Evolutionary conservation across 2,797 vertebrate species (phyloP), one percentile per base, ranked within the genome.

Genomic region (Premnoplex brunnescens): DNA sequence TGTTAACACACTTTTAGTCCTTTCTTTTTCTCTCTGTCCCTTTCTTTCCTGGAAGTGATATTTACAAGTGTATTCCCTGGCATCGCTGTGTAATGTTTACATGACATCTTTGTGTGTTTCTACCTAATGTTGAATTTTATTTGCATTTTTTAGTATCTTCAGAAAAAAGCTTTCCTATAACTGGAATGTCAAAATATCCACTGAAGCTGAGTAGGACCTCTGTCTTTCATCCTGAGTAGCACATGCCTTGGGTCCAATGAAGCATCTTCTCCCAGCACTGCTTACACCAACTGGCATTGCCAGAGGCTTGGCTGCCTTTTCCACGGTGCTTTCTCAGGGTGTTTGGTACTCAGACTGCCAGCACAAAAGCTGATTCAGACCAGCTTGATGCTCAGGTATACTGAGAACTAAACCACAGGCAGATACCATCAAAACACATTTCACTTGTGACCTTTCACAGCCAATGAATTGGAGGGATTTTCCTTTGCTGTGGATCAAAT

Each of bases 391-490:
- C 97, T 98, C 96, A 97, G 84, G 97, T 98, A 97, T 98, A 97
- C 97, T 83, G 97, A 97, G 98, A 98, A 97, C 95, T 96, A 92
- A 98, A 97, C 97, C 98, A 96, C 28, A 60, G 88, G 94, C 68
- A 97, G 98, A 98, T 98, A 98, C 91, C 96, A 98, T 98, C 98
- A 97, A 97, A 98, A 98, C 97, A 98, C 97, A 97, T 97, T 98
- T 98, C 98, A 98, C 97, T 98, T 98, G 97, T 98, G 97, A 98
- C 98, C 98, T 98, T 98, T 98, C 97, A 97, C 98, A 98, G 96
- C 97, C 98, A 98, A 97, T 97, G 97, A 98, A 98, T 98, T 97
- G 96, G 97, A 96, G 96, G 97, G 97, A 98, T 98, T 98, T 98
- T 98, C 98, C 97, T 98, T 97, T 97, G 86, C 97, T 36, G 88